Evolutionary conservation across 1,140 invertebrate genomes (phyloP), one percentile per base, ranked within the genome.

Genomic region (Melipona quadrifasciata): DNA sequence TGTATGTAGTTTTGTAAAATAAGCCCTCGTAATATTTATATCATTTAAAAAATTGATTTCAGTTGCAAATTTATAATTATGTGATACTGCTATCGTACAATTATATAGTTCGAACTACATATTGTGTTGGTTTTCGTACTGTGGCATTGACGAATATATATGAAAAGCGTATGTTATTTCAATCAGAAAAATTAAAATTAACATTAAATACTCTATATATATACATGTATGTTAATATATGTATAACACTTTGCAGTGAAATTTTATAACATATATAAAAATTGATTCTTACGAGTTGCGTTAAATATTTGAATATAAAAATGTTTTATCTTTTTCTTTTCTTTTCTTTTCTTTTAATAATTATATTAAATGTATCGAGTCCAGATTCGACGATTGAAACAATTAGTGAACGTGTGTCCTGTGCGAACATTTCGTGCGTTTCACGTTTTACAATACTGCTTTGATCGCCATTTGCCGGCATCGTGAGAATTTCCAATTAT

Each of bases 381-480:
- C 3, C 1, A 61, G 21, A n/a, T n/a, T 61, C 21, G 19, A n/a
- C 21, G 21, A 21, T 39, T 39, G 2, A 68, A n/a, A 55, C 21
- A 21, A 72, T 72, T 61, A 51, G 17, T 34, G 21, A 34, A 21
- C 19, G 12, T 68, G 21, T 24, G 1, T 27, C 64, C 11, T 72
- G 19, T 39, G 64, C 31, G 27, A 65, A 65, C 27, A 61, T 73
- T 10, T 51, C 5, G 4, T 24, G 14, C 5, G 16, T 67, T 27
- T 57, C 57, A 39, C 27, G 57, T 65, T 47, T 21, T 82, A 31
- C 24, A 76, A 8, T 77, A 82, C 53, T 73, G 81, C 77, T 58
- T 16, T 6, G 14, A 76, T 68, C 81, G 81, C 73, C 72, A 82
- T 82, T 82, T 82, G 53, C 81, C 81, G 81, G 81, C 34, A 31